Conservation (phyloP, 2,113 vertebrate species). For the Helogale parvula region DNA sequence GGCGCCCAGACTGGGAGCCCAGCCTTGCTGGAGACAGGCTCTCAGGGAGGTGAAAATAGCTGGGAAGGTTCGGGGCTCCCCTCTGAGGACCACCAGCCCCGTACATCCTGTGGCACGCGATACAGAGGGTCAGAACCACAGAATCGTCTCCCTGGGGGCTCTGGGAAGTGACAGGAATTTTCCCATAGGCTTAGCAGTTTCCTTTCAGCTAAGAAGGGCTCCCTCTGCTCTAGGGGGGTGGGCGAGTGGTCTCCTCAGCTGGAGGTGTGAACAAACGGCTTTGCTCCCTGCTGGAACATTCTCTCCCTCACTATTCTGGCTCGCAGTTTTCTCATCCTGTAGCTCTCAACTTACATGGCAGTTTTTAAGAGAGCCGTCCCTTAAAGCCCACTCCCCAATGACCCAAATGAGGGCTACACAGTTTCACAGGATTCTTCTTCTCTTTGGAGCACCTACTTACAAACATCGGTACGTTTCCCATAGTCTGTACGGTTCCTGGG, state of each 20-base stretch:
- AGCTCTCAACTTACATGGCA: not conserved
- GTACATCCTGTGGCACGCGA: conserved; percentile 27
- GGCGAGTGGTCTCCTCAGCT: not conserved
- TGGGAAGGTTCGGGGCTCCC: conserved; percentile 71
- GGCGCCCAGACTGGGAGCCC: conserved; percentile 85
- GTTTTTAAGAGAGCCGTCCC: not conserved
- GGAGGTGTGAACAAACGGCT: not conserved
- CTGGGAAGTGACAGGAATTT: not conserved
- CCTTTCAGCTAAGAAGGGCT: conserved; percentile 60
- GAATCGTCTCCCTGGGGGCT: not conserved
- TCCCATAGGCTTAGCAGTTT: not conserved
- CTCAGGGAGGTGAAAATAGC: conserved; percentile 72
- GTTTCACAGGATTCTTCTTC: not conserved
- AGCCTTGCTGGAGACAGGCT: conserved; percentile 70
- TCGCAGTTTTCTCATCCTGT: not conserved
- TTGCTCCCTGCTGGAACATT: not conserved
- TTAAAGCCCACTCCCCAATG: not conserved
- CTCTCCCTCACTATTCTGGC: not conserved
- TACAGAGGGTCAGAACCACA: not conserved
- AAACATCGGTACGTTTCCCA: not conserved
- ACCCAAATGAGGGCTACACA: not conserved
- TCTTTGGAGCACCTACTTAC: not conserved
- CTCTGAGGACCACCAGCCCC: conserved; percentile 68
- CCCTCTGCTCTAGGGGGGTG: not conserved
- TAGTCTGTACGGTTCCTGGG: not conserved